phyloP scores from a whole-genome alignment of 1,140 invertebrate genomes.

The Lepidotrigona ventralis region DNA sequence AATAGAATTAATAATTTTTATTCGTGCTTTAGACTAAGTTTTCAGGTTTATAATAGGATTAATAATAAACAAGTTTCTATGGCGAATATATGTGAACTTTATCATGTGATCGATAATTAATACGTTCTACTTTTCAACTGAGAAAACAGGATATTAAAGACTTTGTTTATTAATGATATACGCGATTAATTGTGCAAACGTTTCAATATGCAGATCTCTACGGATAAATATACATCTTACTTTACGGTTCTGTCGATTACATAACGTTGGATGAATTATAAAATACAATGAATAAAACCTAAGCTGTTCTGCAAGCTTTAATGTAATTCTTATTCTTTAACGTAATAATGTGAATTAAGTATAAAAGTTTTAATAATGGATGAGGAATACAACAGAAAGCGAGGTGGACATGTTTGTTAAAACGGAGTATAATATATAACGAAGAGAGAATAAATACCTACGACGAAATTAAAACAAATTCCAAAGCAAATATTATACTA shows the following conservation, averaged over 20 bases:
- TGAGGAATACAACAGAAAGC: neutral
- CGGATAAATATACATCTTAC: neutral
- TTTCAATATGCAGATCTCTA: neutral
- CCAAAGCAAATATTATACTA: too few species aligned
- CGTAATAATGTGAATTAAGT: too few species aligned
- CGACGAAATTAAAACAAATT: too few species aligned
- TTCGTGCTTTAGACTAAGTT: too few species aligned
- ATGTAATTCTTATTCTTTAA: too few species aligned
- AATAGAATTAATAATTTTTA: too few species aligned
- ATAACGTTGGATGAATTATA: neutral
- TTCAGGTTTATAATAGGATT: neutral
- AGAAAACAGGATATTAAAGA: too few species aligned
- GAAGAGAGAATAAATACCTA: too few species aligned
- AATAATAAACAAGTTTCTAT: neutral
- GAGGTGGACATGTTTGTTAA: neutral
- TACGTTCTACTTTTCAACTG: neutral
- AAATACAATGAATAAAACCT: neutral
- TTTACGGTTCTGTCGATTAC: neutral
- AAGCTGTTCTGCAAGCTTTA: neutral
- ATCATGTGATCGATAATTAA: neutral
- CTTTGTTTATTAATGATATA: too few species aligned
- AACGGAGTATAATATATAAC: neutral
- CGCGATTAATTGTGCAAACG: neutral
- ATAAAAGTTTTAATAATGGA: too few species aligned
- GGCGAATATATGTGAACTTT: neutral